Evolutionary conservation across 2,888 invertebrate genomes (phyloP).

Genomic region (Brachycybe producta): DNA sequence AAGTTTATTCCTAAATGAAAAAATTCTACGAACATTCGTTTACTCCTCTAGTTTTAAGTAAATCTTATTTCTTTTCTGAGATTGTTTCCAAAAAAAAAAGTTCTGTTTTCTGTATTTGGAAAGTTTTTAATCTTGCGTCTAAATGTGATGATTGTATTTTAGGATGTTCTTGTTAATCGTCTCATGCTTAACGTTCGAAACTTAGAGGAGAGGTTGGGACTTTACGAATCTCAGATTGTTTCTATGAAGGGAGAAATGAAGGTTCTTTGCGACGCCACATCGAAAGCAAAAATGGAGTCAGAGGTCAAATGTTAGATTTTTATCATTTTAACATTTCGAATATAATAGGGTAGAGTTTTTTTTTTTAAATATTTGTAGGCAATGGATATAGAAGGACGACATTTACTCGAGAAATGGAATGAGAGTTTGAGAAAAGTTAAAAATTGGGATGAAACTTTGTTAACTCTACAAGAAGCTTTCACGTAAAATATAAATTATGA

Average conservation of each 20-base stretch:
- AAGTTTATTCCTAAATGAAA: no score
- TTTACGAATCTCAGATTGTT: not conserved
- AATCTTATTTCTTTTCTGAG: no score
- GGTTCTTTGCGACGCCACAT: not conserved
- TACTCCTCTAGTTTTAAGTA: no score
- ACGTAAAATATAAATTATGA: no score
- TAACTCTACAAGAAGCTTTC: slow-evolving; percentile 8
- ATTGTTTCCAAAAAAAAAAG: no score
- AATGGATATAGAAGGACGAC: slow-evolving; percentile 6
- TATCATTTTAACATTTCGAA: not conserved
- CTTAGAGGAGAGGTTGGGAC: not conserved
- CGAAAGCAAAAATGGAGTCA: slow-evolving; percentile 9
- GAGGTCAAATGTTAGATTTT: slow-evolving; percentile 1
- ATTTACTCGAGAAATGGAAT: slow-evolving; percentile 9
- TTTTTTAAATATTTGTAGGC: not conserved
- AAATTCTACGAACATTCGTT: no score
- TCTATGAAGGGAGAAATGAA: not conserved
- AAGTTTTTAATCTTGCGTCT: no score
- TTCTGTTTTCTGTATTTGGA: no score
- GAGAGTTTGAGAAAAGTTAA: slow-evolving; percentile 4
- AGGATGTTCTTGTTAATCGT: slow-evolving; percentile 4
- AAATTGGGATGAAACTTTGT: slow-evolving; percentile 5
- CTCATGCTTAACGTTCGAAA: not conserved
- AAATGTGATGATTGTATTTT: no score
- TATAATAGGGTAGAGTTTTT: not conserved